Conservation (phyloP, 2,888 invertebrate genomes). For the Catonia carolina region DNA sequence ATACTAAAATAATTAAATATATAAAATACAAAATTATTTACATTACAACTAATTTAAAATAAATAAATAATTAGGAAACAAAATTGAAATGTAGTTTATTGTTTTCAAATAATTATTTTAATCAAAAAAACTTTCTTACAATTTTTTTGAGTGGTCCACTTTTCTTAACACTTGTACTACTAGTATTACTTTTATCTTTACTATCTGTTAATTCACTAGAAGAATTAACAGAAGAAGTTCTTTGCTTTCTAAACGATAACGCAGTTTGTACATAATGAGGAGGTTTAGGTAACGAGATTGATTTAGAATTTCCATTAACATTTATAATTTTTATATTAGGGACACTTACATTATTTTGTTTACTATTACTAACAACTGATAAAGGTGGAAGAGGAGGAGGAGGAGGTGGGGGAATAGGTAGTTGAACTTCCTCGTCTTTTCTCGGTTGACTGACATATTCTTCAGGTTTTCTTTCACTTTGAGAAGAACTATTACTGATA, state of each 20-base stretch:
- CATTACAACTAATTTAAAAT: too few species aligned
- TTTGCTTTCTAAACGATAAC: slow-evolving; percentile 25
- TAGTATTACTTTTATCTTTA: background rate
- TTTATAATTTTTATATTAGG: too few species aligned
- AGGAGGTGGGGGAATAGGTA: background rate
- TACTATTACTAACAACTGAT: too few species aligned
- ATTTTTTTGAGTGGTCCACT: slow-evolving; percentile 66
- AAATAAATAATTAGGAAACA: too few species aligned
- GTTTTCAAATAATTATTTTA: slow-evolving; percentile 25
- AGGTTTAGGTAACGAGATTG: background rate
- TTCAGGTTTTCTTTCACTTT: too few species aligned
- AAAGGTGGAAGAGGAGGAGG: background rate
- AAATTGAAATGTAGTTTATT: too few species aligned
- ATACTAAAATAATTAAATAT: too few species aligned
- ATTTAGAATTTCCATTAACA: too few species aligned
- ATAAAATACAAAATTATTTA: too few species aligned
- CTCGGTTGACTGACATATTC: too few species aligned
- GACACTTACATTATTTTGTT: too few species aligned
- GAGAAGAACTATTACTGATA: too few species aligned
- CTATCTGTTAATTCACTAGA: slow-evolving; percentile 33
- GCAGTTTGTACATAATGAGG: slow-evolving; percentile 25
- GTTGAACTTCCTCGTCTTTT: background rate
- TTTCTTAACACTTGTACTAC: slow-evolving; percentile 45
- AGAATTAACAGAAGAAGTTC: slow-evolving; percentile 35
- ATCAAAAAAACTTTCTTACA: slow-evolving; percentile 71